Evolutionary conservation across 2,113 vertebrate species (phyloP), one percentile per base, ranked within the genome.

Genomic region (Eurypyga helias): DNA sequence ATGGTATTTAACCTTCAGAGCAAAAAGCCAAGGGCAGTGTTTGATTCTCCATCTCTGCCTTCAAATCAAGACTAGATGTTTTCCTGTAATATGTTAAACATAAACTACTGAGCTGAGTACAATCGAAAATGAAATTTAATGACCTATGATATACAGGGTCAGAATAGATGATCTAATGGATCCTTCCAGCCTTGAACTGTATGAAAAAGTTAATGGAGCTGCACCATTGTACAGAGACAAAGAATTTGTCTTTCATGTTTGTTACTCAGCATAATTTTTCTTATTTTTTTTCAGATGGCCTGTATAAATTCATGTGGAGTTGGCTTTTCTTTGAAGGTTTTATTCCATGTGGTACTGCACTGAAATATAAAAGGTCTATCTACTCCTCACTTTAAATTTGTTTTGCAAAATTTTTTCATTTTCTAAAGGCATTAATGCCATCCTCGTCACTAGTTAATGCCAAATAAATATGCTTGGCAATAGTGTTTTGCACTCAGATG

Each of bases 101-200:
- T 93, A 89, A 96, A 64, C 86, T 57, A 79, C 80, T 61, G 76
- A 92, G 51, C 71, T n/a, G 48, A 90, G 65, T 52, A 69, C 60
- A 81, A 71, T 7, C 2, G 11, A 94, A 96, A 96, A 88, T 92
- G 24, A 94, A 95, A 95, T 92, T 79, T 95, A 95, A 95, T 97
- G 83, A 78, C 77, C 88, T 93, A 78, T 93, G 69, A 87, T 87
- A 76, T 33, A 69, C 3, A 75, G 65, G 95, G 89, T 96, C 86
- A 93, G 77, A 92, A 82, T 20, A 82, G 77, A 82, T 93, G 81
- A 95, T 89, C 89, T 89, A 89, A 94, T 75, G 73, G 80, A 87
- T 96, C 52, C 93, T 96, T 93, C 34, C 34, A 75, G 23, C 65
- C 91, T 85, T 93, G 73, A 96, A 57, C 81, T 84, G 48, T 57